These are phyloP conservation scores for Oplegnathus fasciatus DNA, from an alignment of 2,113 vertebrate species.

Conservation along the genomic window DNA sequence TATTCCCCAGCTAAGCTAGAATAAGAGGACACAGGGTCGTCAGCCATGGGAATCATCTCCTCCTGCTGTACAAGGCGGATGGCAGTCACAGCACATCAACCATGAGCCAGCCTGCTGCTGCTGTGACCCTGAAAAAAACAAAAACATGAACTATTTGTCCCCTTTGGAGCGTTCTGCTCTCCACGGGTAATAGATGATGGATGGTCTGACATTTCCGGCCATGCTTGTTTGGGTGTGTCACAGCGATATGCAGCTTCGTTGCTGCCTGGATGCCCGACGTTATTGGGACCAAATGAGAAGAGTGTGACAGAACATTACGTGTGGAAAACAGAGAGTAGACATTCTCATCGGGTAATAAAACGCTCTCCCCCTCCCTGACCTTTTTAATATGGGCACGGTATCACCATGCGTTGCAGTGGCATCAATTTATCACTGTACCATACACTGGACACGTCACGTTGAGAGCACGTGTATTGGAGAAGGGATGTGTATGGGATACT, in stretches of 20 bases:
- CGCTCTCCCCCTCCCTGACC: constrained; percentile 37
- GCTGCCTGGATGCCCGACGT: constrained; percentile 43
- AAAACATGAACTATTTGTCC: constrained; percentile 6
- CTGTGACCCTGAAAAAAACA: neutral
- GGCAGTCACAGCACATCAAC: constrained; percentile 28
- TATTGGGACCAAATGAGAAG: constrained; percentile 60
- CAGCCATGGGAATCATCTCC: constrained; percentile 33
- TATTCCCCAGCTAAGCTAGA: constrained; percentile 28
- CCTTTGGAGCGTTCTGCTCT: constrained; percentile 30
- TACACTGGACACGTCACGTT: neutral
- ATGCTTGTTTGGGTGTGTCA: constrained; percentile 63
- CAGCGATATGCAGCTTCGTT: constrained; percentile 30
- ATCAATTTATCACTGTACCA: constrained; percentile 47
- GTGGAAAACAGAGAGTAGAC: constrained; percentile 38
- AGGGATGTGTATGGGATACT: constrained; percentile 4
- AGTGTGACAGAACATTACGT: constrained; percentile 56
- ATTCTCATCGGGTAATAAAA: constrained; percentile 38
- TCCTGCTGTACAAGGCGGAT: constrained; percentile 1
- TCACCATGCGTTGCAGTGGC: constrained; percentile 24
- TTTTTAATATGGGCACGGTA: constrained; percentile 57
- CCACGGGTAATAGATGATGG: constrained; percentile 71
- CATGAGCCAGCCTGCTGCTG: constrained; percentile 1
- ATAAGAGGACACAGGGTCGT: constrained; percentile 6
- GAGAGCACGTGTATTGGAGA: neutral
- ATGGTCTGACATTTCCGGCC: constrained; percentile 73